Conservation (phyloP, 2,797 vertebrate genomes). For the Danio kyathit region DNA sequence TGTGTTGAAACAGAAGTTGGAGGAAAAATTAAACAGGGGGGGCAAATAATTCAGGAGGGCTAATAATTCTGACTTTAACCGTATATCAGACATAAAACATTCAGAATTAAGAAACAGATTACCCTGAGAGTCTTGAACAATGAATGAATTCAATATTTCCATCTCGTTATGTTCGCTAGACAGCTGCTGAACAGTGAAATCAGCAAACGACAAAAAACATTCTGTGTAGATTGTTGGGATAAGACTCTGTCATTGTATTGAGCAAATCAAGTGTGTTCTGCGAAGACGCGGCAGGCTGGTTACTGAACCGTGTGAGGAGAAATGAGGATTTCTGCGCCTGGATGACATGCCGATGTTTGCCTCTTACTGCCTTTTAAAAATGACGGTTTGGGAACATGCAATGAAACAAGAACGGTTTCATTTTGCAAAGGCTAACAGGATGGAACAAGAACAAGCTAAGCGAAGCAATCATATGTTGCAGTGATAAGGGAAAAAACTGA, state of each 20-base stretch:
- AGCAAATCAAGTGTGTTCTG: slow-evolving; percentile 38
- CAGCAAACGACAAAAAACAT: neutral
- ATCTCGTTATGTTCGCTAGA: slow-evolving; percentile 15
- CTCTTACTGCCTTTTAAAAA: slow-evolving; percentile 29
- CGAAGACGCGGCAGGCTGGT: slow-evolving; percentile 21
- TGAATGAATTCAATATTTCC: neutral
- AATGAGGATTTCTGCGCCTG: slow-evolving; percentile 24
- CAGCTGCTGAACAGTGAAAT: neutral
- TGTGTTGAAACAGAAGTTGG: too few relatives aligned
- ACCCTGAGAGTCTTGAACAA: neutral
- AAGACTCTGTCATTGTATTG: slow-evolving; percentile 21
- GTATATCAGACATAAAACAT: neutral
- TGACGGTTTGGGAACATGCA: slow-evolving; percentile 11
- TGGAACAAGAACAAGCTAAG: slow-evolving; percentile 2
- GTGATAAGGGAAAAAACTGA: neutral
- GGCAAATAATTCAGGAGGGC: too few relatives aligned
- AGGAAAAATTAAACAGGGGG: too few relatives aligned
- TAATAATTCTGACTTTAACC: too few relatives aligned
- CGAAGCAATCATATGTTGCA: neutral
- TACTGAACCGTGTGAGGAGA: slow-evolving; percentile 32
- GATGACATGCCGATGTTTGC: slow-evolving; percentile 16
- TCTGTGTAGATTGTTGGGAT: slow-evolving; percentile 15
- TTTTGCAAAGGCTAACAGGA: slow-evolving; percentile 16
- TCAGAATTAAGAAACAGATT: neutral
- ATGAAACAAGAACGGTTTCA: slow-evolving; percentile 4